These are phyloP conservation scores for Gephyroberyx darwinii DNA, from an alignment of 2,797 vertebrate genomes.

Conservation along the genomic window DNA sequence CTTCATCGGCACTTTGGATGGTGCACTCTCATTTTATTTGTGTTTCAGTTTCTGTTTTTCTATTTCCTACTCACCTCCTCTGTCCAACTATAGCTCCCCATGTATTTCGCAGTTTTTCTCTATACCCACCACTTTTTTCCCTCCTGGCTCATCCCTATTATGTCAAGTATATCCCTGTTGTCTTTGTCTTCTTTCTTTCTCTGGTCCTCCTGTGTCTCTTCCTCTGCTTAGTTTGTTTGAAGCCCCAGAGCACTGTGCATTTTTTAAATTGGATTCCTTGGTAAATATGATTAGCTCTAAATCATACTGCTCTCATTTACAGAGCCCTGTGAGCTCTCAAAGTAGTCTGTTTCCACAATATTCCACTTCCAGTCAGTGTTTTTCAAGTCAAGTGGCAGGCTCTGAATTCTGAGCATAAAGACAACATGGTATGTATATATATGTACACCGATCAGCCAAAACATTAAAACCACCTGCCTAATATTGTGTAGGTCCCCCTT, in stretches of 20 bases:
- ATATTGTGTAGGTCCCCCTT: too few relatives aligned
- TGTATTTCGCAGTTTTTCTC: neutral
- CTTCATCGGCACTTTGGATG: neutral
- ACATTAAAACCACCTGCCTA: too few relatives aligned
- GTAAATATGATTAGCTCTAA: conserved; percentile 61
- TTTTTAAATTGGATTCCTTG: conserved; percentile 57
- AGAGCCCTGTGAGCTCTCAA: conserved; percentile 21
- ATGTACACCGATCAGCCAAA: neutral
- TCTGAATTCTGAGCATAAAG: neutral
- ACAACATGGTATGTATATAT: neutral
- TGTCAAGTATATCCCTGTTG: neutral
- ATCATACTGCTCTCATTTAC: conserved; percentile 37
- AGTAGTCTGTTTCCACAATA: conserved; percentile 21
- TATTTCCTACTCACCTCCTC: neutral
- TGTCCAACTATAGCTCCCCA: neutral
- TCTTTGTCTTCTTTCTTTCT: conserved; percentile 5
- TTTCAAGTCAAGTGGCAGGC: conserved; percentile 1
- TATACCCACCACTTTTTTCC: neutral
- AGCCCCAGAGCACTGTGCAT: conserved; percentile 28
- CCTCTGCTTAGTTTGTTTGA: conserved; percentile 17
- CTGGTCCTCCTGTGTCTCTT: neutral
- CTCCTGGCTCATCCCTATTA: neutral
- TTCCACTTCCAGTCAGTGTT: conserved; percentile 1
- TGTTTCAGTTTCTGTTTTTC: neutral
- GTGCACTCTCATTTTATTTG: neutral